A percentile compares a stretch with the other conserved stretches of the same genome.
phyloP scores from a whole-genome alignment of 1,140 invertebrate genomes.

The Platorchestia sp. region DNA sequence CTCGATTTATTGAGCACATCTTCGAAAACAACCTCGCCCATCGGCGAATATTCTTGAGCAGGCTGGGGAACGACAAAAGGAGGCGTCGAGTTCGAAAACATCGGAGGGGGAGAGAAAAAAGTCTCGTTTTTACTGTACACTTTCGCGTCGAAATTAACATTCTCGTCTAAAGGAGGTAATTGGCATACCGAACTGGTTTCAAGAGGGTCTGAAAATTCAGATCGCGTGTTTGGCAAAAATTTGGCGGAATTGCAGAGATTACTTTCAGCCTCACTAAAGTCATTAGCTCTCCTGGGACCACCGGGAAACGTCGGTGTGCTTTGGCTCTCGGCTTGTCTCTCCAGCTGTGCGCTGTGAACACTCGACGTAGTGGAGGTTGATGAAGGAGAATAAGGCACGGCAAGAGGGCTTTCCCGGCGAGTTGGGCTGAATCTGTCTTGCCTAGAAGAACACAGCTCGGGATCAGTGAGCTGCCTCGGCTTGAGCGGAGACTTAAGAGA shows the following conservation, averaged over 20 bases:
- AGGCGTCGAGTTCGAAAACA: constrained; percentile 32
- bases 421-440: constrained; percentile 21
- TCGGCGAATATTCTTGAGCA: constrained; percentile 22
- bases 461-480: neutral
- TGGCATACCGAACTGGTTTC: neutral
- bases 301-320: neutral
- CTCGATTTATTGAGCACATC: neutral
- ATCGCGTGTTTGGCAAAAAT: neutral
- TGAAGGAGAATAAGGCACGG: constrained; percentile 34
- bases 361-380: neutral
- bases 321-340: neutral
- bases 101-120: constrained; percentile 26
- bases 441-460: neutral
- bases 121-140: constrained; percentile 54
- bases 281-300: neutral
- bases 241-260: neutral
- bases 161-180: neutral
- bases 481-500: neutral
- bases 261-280: neutral
- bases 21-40: neutral
- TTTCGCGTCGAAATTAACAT: constrained; percentile 12
- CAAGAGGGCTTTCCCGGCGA: neutral
- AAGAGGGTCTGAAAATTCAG: neutral
- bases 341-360: neutral
- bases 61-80: neutral